Base-by-base conservation (phyloP, 2,113 vertebrate genomes). In the Typhlomys cinereus region DNA sequence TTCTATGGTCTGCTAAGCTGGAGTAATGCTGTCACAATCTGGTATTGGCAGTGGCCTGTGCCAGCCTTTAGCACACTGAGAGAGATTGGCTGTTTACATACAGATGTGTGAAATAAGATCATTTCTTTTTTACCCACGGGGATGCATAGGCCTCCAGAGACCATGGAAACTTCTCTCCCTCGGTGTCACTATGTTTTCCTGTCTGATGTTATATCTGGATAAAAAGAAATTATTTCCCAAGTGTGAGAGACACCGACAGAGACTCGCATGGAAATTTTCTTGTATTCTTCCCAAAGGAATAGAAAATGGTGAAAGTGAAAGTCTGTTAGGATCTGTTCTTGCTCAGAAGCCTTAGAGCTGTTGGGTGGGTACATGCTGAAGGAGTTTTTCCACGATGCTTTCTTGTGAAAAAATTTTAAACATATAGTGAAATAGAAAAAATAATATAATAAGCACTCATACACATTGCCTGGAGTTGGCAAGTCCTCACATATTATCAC, bases 171-270 rank as follows among this genome's bases (percentile, higher is more conserved):
- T 34, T 69, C 44, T 93, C 3, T 74, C 25, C 31, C 4, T 2
- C 66, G 13, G 20, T 34, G 85, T 66, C 48, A 23, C 12, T 27
- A 31, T n/a, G 36, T 59, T 66, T 25, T 41, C 18, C 41, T 46
- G 27, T 54, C 41, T 90, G 34, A 61, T 67, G 9, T 31, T 73
- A 20, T 61, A 31, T 62, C 31, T 87, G 29, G 31, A 85, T 69
- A 80, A 76, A 81, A 44, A 88, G 79, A 89, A 93, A 84, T 62
- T 50, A 21, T 21, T 88, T 89, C 66, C 25, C 5, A 46, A 29
- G 21, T 41, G 44, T 44, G 44, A 69, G 34, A 88, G 69, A 70
- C 18, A 39, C 14, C 86, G 39, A 14, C 34, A 81, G 52, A 62
- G 78, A 27, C 13, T 69, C 46, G 23, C 44, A 52, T 39, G 25